Percentiles rank a stretch among this genome's conserved stretches.
These are phyloP conservation scores for Streptopelia turtur DNA, from an alignment of 2,797 vertebrate species.

Conservation along the genomic window DNA sequence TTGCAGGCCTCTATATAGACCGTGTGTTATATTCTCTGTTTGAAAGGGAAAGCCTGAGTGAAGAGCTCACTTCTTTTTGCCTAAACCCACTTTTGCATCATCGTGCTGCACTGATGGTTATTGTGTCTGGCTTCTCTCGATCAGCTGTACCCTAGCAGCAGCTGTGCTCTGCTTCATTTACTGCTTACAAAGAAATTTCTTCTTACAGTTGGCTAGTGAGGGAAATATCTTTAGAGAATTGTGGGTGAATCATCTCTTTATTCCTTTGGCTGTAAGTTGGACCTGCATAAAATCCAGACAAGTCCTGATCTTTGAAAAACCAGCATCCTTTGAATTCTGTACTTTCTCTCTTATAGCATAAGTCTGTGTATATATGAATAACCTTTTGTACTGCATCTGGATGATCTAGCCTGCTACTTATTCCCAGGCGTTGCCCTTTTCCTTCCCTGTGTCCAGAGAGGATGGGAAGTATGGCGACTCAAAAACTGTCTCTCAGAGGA, in stretches of 20 bases:
- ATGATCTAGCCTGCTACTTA: not conserved
- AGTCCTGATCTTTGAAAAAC: not conserved
- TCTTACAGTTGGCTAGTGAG: not conserved
- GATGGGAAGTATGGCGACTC: not conserved
- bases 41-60: not conserved
- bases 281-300: not conserved
- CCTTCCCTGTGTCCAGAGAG: not conserved
- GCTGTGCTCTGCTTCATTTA: not conserved
- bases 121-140: not conserved
- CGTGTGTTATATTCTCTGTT: fast-evolving
- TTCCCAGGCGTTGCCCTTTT: not conserved
- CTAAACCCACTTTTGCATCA: not conserved
- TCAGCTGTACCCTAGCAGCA: not conserved
- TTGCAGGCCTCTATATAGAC: fast-evolving
- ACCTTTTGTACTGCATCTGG: not conserved
- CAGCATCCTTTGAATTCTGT: not conserved
- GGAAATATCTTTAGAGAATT: not conserved
- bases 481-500: not conserved
- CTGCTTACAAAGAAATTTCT: not conserved
- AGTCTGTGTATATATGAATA: not conserved
- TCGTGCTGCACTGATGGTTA: not conserved
- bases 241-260: not conserved
- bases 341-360: not conserved
- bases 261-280: not conserved
- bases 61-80: not conserved